Conservation (phyloP, 2,797 vertebrate species). For the Melanotaenia pygmaea region DNA sequence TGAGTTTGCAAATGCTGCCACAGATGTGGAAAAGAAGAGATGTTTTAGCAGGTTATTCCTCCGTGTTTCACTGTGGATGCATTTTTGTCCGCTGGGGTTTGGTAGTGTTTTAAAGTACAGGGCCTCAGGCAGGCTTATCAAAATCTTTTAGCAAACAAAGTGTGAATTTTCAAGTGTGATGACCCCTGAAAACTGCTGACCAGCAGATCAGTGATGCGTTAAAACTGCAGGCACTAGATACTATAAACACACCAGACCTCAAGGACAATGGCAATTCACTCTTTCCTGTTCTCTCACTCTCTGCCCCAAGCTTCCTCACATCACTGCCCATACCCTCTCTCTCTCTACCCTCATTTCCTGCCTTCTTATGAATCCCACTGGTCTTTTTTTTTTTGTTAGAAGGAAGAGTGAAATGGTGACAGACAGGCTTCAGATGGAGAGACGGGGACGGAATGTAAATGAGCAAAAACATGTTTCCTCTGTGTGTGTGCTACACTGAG, state of each 20-base stretch:
- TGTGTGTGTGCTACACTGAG: slow-evolving; percentile 17
- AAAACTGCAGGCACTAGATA: slow-evolving; percentile 59
- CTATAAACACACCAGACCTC: slow-evolving; percentile 60
- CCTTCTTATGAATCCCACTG: slow-evolving; percentile 56
- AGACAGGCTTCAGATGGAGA: slow-evolving; percentile 44
- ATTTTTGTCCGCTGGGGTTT: slow-evolving; percentile 18
- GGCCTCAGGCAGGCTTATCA: slow-evolving; percentile 35
- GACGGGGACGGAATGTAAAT: slow-evolving; percentile 54
- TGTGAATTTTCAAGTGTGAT: slow-evolving; percentile 53
- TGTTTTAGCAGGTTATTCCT: slow-evolving; percentile 21
- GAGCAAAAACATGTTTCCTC: slow-evolving; percentile 26
- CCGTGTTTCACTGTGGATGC: slow-evolving; percentile 17
- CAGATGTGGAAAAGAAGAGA: background rate
- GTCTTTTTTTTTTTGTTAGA: slow-evolving; percentile 30
- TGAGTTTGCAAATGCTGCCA: background rate
- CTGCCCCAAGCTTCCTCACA: slow-evolving; percentile 48
- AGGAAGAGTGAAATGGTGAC: slow-evolving; percentile 29
- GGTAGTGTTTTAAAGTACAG: slow-evolving; percentile 9
- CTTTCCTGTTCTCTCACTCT: slow-evolving; percentile 9
- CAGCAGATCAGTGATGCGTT: slow-evolving; percentile 58
- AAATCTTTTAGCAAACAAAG: slow-evolving; percentile 57
- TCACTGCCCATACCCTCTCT: slow-evolving; percentile 32
- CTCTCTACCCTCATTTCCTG: slow-evolving; percentile 20
- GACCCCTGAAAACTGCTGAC: slow-evolving; percentile 69
- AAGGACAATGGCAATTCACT: slow-evolving; percentile 55